A percentile compares a stretch with the other conserved stretches of the same genome.
Conservation (phyloP, 2,888 invertebrate species). For the Agrenia bidenticulata region DNA sequence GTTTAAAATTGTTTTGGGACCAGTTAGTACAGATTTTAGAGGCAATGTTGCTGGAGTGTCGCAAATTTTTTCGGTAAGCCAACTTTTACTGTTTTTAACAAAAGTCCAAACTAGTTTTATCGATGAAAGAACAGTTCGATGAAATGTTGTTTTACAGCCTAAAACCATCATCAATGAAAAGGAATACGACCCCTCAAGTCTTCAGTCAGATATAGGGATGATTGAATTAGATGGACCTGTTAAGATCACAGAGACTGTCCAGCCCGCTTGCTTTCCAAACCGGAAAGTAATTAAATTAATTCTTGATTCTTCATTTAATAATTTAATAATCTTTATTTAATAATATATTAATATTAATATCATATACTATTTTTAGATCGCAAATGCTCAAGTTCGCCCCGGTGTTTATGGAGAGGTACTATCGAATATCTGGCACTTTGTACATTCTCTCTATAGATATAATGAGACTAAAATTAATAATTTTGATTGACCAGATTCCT, state of each 20-base stretch:
- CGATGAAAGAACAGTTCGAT: background rate
- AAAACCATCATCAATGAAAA: slow-evolving; percentile 35
- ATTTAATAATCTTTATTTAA: background rate
- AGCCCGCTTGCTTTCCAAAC: slow-evolving; percentile 42
- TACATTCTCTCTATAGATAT: background rate
- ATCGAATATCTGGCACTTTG: background rate
- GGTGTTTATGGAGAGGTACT: slow-evolving; percentile 32
- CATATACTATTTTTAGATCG: slow-evolving; percentile 11
- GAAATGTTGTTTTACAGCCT: slow-evolving; percentile 23
- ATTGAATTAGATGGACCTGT: slow-evolving; percentile 35
- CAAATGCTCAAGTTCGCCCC: slow-evolving; percentile 41
- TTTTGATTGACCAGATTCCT: slow-evolving; percentile 27
- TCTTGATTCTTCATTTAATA: too few relatives aligned
- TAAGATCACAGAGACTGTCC: slow-evolving; percentile 37
- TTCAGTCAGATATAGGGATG: slow-evolving; percentile 43
- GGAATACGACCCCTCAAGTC: slow-evolving; percentile 39
- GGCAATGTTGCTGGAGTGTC: slow-evolving; percentile 36
- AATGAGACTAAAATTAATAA: background rate
- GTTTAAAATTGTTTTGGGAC: slow-evolving; percentile 38
- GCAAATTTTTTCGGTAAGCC: slow-evolving; percentile 36
- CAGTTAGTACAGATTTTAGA: slow-evolving; percentile 39
- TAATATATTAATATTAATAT: background rate
- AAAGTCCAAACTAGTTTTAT: too few relatives aligned
- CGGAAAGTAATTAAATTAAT: slow-evolving; percentile 27
- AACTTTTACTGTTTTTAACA: background rate